Evolutionary conservation across 2,888 invertebrate species (phyloP).

Genomic region (Lapara coniferarum): DNA sequence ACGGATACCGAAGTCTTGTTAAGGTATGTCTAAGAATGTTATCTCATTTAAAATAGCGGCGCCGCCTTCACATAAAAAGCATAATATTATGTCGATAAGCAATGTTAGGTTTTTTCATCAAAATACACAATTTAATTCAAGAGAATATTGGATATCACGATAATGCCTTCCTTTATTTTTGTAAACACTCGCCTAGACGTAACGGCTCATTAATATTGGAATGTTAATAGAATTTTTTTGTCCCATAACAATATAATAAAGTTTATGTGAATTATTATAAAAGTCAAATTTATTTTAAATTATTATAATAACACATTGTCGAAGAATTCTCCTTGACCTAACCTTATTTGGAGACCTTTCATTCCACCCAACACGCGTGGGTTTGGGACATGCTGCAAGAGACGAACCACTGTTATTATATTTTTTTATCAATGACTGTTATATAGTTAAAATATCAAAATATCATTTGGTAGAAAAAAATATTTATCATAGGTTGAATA

Average conservation of each 20-base stretch:
- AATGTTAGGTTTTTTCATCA: background rate
- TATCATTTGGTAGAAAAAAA: background rate
- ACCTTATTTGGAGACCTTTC: constrained; percentile 39
- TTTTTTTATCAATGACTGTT: background rate
- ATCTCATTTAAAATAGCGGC: background rate
- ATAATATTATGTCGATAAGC: background rate
- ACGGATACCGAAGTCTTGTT: constrained; percentile 2
- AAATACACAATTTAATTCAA: background rate
- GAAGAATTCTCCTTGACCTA: constrained; percentile 39
- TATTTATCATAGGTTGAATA: background rate
- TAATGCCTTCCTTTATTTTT: background rate
- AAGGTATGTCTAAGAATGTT: constrained; percentile 11
- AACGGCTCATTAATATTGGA: constrained; percentile 5
- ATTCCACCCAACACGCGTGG: constrained; percentile 37
- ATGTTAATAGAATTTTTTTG: constrained; percentile 11
- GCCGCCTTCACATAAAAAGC: too few relatives aligned
- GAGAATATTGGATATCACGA: background rate
- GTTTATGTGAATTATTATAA: constrained; percentile 8
- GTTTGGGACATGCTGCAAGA: constrained; percentile 9
- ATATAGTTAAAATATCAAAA: background rate
- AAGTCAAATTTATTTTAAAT: constrained; percentile 16
- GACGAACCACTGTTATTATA: background rate
- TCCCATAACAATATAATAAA: constrained; percentile 6
- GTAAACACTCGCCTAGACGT: background rate
- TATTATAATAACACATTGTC: constrained; percentile 12